phyloP scores from a whole-genome alignment of 2,888 invertebrate species.

The Antheraea yamamai region DNA sequence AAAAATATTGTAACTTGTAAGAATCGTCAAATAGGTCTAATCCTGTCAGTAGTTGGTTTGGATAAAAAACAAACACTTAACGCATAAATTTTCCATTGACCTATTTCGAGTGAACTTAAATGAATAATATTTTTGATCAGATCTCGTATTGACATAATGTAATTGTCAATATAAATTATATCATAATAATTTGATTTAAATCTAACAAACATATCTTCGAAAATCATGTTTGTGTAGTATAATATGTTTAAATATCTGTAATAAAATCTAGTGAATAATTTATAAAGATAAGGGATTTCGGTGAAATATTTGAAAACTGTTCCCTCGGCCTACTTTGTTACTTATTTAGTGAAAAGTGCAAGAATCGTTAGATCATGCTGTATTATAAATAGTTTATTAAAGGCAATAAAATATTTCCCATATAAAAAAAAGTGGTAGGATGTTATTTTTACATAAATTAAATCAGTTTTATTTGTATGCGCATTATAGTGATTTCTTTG shows the following conservation, averaged over 20 bases:
- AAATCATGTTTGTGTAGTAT: neutral
- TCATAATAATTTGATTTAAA: constrained; percentile 36
- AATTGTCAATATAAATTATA: constrained; percentile 29
- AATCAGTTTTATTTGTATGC: neutral
- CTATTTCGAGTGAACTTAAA: constrained; percentile 10
- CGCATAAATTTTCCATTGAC: neutral
- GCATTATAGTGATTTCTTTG: constrained; percentile 37
- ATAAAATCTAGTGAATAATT: neutral
- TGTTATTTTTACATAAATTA: neutral
- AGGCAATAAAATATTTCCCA: neutral
- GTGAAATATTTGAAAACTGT: neutral
- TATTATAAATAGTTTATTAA: neutral
- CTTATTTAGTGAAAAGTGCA: neutral
- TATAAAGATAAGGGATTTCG: neutral
- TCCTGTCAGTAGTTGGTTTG: too few relatives aligned
- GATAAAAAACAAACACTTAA: too few relatives aligned
- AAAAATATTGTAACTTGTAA: too few relatives aligned
- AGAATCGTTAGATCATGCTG: neutral
- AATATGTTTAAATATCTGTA: neutral
- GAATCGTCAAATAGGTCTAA: too few relatives aligned
- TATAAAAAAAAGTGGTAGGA: neutral
- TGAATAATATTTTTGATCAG: constrained; percentile 43
- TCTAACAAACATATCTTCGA: constrained; percentile 40
- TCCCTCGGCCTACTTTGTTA: neutral
- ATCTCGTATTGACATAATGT: constrained; percentile 45